A percentile compares a stretch with the other conserved stretches of the same genome.
Conservation (phyloP, 1,140 invertebrate species). For the Drosophila kohkoa region DNA sequence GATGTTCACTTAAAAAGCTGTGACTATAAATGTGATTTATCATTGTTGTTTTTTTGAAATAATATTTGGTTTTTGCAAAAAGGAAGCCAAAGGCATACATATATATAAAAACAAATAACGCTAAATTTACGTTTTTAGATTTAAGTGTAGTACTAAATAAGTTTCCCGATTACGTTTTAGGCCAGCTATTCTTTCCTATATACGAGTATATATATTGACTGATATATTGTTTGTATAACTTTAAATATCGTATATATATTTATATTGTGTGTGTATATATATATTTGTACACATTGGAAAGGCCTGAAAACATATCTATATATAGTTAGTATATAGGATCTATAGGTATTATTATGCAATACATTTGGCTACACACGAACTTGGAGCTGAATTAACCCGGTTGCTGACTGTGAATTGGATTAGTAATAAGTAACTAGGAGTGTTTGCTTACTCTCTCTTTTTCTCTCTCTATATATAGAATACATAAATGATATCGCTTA, state of each 20-base stretch:
- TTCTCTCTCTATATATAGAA: no score
- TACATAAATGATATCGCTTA: constrained; percentile 33
- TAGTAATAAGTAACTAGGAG: constrained; percentile 59
- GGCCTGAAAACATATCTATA: constrained; percentile 55
- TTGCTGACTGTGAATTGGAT: constrained; percentile 68
- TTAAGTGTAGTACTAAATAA: constrained; percentile 8
- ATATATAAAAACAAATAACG: constrained; percentile 84
- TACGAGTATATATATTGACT: constrained; percentile 4
- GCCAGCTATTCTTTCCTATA: constrained; percentile 23
- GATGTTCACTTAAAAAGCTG: constrained; percentile 68
- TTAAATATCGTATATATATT: constrained; percentile 45
- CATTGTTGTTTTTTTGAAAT: constrained; percentile 43
- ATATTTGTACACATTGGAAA: constrained; percentile 68
- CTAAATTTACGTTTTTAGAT: constrained; percentile 10
- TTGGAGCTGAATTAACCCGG: constrained; percentile 40
- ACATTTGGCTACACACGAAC: constrained; percentile 77
- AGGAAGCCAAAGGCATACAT: constrained; percentile 69
- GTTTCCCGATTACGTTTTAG: constrained; percentile 16
- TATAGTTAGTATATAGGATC: constrained; percentile 6
- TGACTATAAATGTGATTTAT: constrained; percentile 65
- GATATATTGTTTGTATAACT: constrained; percentile 20
- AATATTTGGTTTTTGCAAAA: constrained; percentile 74
- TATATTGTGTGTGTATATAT: constrained; percentile 50
- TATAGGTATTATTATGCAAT: constrained; percentile 64
- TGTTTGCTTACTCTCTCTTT: constrained; percentile 20